Base-by-base conservation (phyloP, 2,797 vertebrate species). In the Sebastiscus tertius region DNA sequence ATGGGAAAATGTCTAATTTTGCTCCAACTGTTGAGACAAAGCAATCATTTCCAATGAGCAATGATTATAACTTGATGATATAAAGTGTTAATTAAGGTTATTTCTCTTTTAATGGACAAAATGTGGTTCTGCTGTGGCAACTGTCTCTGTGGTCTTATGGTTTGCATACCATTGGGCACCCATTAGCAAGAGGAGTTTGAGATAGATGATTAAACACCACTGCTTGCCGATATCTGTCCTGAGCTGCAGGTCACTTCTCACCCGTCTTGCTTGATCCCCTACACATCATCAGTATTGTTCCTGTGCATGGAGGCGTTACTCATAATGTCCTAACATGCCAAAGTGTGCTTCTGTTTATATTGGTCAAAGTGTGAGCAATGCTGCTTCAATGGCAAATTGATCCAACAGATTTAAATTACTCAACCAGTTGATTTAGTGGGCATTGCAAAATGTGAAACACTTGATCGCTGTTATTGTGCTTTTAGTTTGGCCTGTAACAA, bases 121-220 rank as follows among this genome's bases (percentile, higher is more conserved):
- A 73, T 79, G 79, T 77, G 78, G 61, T 82, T 82, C 70, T 80
- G 72, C 75, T 82, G 65, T 90, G 74, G 81, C 64, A 56, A 73
- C 42, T 83, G 49, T 83, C 75, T 87, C 81, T 89, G 80, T 91
- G 87, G 87, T 84, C 67, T 86, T 82, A 76, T 55, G 67, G 90
- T 94, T 94, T 95, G 91, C 91, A 91, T 93, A 90, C 92, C 90
- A 92, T 80, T 82, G 88, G 88, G 80, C 90, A 92, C 83, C 89
- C 91, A 93, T 94, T 94, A 93, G 81, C 91, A 93, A 95, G 77
- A 91, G 36, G 72, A 85, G 82, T 87, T 80, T 78, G 36, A 86
- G 71, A 55, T 81, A 76, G 42, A 78, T 80, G 71, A 85, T 85
- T 77, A 86, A 87, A 87, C 81, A 65, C 85, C 82, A 82, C 89